Conservation (phyloP, 2,113 vertebrate species). For the Oreochromis niloticus region DNA sequence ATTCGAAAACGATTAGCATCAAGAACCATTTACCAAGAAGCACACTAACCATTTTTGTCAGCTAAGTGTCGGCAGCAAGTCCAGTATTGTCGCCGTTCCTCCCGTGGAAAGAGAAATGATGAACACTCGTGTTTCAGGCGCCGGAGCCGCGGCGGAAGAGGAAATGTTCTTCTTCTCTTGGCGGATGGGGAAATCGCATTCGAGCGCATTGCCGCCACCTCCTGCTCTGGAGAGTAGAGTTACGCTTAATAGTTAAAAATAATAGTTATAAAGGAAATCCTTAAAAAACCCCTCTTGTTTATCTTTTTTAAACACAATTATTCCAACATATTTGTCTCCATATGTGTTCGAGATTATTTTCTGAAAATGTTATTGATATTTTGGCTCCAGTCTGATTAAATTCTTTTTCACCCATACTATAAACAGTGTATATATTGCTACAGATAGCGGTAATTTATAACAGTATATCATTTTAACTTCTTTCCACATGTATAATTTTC, state of each 20-base stretch:
- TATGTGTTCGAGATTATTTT: no score
- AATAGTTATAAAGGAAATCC: background rate
- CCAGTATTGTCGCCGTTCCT: background rate
- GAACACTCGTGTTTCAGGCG: constrained; percentile 44
- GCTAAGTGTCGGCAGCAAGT: background rate
- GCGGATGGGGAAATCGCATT: background rate
- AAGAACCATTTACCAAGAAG: fast-evolving
- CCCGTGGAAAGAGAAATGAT: background rate
- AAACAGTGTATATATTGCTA: background rate
- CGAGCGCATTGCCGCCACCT: background rate
- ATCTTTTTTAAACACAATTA: background rate
- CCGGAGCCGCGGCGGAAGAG: constrained; percentile 37
- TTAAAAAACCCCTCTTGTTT: background rate
- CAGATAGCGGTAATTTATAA: background rate
- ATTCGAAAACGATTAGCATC: fast-evolving
- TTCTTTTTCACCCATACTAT: background rate
- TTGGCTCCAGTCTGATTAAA: background rate
- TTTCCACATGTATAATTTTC: background rate
- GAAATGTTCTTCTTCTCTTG: background rate
- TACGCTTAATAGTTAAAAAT: background rate
- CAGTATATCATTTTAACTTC: background rate
- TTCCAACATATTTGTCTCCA: background rate
- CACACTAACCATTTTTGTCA: constrained; percentile 42
- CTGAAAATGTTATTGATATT: no score
- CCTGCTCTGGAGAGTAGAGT: background rate